Percentiles rank a stretch among this genome's conserved stretches.
phyloP scores from a whole-genome alignment of 2,888 invertebrate genomes.

The Folsomia manolachei region DNA sequence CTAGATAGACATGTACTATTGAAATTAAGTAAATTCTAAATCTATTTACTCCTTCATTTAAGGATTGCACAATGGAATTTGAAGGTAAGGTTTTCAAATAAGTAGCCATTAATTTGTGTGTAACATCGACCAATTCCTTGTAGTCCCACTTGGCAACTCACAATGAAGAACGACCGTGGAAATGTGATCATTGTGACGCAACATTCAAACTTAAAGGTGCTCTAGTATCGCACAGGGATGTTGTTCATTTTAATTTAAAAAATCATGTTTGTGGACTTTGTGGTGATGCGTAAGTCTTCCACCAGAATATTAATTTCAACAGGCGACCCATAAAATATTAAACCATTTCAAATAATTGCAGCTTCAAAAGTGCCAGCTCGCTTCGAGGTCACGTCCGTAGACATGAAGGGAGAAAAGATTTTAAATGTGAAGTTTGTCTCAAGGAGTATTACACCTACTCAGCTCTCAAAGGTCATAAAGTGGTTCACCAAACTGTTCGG shows the following conservation, averaged over 20 bases:
- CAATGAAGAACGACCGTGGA: conserved; percentile 46
- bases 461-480: conserved; percentile 47
- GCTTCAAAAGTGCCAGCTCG: conserved; percentile 47
- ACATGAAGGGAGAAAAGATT: conserved; percentile 47
- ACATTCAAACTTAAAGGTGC: conserved; percentile 49
- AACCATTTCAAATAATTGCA: too few species aligned
- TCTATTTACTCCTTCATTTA: not conserved
- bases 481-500: conserved; percentile 46
- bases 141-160: conserved; percentile 39
- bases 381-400: conserved; percentile 43
- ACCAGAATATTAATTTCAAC: not conserved
- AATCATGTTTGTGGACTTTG: conserved; percentile 46
- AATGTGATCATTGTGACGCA: conserved; percentile 47
- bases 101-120: too few species aligned
- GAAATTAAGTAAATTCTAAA: not conserved
- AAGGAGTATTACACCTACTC: conserved; percentile 49
- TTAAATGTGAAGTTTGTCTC: conserved; percentile 46
- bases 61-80: conserved; percentile 44
- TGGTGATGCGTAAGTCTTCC: conserved; percentile 40
- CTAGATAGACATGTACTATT: not conserved
- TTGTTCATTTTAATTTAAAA: conserved; percentile 47
- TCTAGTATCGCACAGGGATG: conserved; percentile 47
- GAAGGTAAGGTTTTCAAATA: too few species aligned
- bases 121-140: too few species aligned
- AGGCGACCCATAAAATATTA: not conserved